A percentile compares a stretch with the other conserved stretches of the same genome.
Evolutionary conservation across 2,113 vertebrate genomes (phyloP).

Genomic region (Amblyopsis rosae): DNA sequence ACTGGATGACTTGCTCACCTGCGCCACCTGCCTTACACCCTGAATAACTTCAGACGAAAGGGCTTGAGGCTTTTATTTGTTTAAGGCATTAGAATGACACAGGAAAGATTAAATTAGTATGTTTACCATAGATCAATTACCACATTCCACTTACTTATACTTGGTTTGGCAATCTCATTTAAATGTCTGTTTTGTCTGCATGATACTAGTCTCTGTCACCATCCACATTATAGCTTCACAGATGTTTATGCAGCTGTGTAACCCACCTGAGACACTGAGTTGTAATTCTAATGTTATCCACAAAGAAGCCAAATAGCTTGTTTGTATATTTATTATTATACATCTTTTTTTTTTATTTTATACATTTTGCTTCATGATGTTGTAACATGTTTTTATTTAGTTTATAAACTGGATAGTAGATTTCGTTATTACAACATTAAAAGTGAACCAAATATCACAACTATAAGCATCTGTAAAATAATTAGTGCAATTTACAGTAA

Average conservation of each 20-base stretch:
- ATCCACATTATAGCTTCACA: too few species aligned
- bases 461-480: slow-evolving; percentile 64
- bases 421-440: slow-evolving; percentile 70
- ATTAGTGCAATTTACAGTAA: slow-evolving; percentile 76
- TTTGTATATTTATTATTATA: slow-evolving; percentile 57
- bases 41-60: background rate
- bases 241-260: too few species aligned
- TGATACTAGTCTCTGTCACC: too few species aligned
- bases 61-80: background rate
- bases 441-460: slow-evolving; percentile 64
- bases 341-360: slow-evolving; percentile 51
- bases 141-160: background rate
- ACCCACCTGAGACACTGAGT: background rate
- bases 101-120: background rate
- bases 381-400: slow-evolving; percentile 47
- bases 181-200: too few species aligned
- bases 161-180: background rate
- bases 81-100: background rate
- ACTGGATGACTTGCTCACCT: background rate
- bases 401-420: slow-evolving; percentile 37
- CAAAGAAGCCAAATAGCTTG: slow-evolving; percentile 9
- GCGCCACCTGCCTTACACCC: slow-evolving; percentile 42
- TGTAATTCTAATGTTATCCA: slow-evolving; percentile 12
- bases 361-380: slow-evolving; percentile 23
- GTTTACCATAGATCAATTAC: background rate